These are phyloP conservation scores for Tinea pellionella DNA, from an alignment of 2,888 invertebrate species.

Conservation along the genomic window DNA sequence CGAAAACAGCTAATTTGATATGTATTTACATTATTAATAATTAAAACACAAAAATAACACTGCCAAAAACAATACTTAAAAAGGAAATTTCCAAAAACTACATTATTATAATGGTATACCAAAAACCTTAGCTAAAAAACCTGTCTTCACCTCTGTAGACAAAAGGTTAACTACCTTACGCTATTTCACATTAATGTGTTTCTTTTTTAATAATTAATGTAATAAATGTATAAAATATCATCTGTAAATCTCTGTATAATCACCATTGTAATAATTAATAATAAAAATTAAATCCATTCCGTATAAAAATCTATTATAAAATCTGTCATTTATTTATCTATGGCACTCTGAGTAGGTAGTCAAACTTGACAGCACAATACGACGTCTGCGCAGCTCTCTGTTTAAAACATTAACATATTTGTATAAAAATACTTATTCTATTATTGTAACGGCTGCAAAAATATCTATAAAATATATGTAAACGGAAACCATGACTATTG, in stretches of 20 bases:
- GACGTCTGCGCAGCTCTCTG: conserved; percentile 31
- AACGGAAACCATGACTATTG: conserved; percentile 48
- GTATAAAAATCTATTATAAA: conserved; percentile 69
- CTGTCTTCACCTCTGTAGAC: not conserved
- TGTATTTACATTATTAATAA: conserved; percentile 11
- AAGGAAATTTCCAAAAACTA: not conserved
- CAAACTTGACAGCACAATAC: conserved; percentile 53
- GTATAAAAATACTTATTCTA: conserved; percentile 68
- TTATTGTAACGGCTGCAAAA: conserved; percentile 57
- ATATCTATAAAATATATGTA: conserved; percentile 24
- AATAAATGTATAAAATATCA: conserved; percentile 71
- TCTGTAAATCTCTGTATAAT: conserved; percentile 70
- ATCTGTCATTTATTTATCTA: conserved; percentile 56
- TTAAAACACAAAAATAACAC: not conserved
- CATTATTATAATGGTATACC: not conserved
- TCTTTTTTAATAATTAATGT: conserved; percentile 34
- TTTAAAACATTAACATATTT: conserved; percentile 27
- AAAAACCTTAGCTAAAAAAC: too few relatives aligned
- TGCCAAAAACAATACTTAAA: conserved; percentile 6
- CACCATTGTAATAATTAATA: conserved; percentile 64
- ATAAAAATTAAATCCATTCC: conserved; percentile 67
- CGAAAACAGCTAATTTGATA: conserved; percentile 11
- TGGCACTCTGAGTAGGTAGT: conserved; percentile 46
- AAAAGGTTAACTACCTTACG: conserved; percentile 27
- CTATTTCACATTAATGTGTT: conserved; percentile 62